A percentile compares a stretch with the other conserved stretches of the same genome.
Evolutionary conservation across 2,888 invertebrate species (phyloP).

Genomic region (Drosophila barbarae): DNA sequence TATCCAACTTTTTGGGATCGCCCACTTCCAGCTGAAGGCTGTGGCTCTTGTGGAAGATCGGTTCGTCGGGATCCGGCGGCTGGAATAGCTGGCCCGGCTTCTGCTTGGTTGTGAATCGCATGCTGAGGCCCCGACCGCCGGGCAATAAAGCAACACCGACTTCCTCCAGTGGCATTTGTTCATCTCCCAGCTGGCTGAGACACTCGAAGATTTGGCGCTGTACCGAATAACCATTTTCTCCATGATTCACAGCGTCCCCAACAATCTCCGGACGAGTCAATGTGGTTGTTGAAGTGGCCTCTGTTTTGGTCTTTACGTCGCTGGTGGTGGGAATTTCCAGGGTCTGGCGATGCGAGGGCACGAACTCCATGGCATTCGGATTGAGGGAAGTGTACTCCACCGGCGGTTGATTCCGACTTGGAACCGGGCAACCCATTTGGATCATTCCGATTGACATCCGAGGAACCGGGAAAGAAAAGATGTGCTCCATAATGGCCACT

Average conservation of each 20-base stretch:
- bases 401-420: background rate
- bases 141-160: conserved; percentile 42
- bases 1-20: conserved; percentile 23
- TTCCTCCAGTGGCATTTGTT: conserved; percentile 33
- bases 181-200: conserved; percentile 49
- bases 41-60: background rate
- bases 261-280: conserved; percentile 16
- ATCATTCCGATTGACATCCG: conserved; percentile 16
- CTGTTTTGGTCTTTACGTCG: conserved; percentile 5
- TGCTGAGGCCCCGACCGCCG: conserved; percentile 47
- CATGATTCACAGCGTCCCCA: conserved; percentile 19
- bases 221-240: conserved; percentile 4
- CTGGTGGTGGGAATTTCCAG: background rate
- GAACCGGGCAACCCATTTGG: conserved; percentile 5
- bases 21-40: conserved; percentile 17
- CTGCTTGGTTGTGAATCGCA: conserved; percentile 43
- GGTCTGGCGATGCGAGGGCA: conserved; percentile 42
- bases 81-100: conserved; percentile 1
- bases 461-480: conserved; percentile 12
- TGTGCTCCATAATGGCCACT: conserved; percentile 17
- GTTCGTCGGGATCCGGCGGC: background rate
- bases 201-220: conserved; percentile 51
- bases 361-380: conserved; percentile 57
- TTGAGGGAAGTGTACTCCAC: conserved; percentile 44
- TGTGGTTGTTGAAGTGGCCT: conserved; percentile 48